Evolutionary conservation across 2,113 vertebrate genomes (phyloP).

Genomic region (Tetrao urogallus): DNA sequence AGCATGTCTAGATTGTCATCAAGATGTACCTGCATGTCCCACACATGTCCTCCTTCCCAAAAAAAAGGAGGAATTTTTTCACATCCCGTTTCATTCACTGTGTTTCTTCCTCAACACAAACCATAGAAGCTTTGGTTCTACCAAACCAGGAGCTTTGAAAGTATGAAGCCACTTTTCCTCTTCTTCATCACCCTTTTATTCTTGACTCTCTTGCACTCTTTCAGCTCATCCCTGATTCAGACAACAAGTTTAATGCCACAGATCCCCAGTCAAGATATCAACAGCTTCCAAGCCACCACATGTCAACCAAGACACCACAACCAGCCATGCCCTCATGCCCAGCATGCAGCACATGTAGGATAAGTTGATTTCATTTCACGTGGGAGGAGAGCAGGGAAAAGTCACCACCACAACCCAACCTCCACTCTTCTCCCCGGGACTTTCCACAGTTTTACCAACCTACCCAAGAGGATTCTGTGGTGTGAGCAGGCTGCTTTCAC

Average conservation of each 20-base stretch:
- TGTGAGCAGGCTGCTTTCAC: rapidly evolving
- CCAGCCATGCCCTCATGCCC: not conserved
- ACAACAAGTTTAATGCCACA: not conserved
- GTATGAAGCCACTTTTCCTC: not conserved
- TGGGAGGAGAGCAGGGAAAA: not conserved
- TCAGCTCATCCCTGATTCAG: no score
- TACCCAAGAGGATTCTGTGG: not conserved
- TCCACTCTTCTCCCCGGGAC: not conserved
- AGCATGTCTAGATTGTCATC: not conserved
- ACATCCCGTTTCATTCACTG: not conserved
- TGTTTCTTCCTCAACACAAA: not conserved
- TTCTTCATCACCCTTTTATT: not conserved
- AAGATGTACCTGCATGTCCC: rapidly evolving
- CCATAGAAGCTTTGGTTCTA: not conserved
- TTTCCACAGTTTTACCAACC: not conserved
- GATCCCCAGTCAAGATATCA: not conserved
- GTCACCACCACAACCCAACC: not conserved
- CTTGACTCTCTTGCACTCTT: not conserved
- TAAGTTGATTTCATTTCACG: rapidly evolving
- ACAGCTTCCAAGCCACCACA: not conserved
- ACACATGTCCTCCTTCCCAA: not conserved
- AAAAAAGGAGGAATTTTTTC: not conserved
- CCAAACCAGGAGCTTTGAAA: no score
- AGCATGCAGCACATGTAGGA: not conserved
- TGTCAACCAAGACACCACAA: not conserved